A percentile compares a stretch with the other conserved stretches of the same genome.
Evolutionary conservation across 1,140 invertebrate species (phyloP).

Genomic region (Gerris buenoi): DNA sequence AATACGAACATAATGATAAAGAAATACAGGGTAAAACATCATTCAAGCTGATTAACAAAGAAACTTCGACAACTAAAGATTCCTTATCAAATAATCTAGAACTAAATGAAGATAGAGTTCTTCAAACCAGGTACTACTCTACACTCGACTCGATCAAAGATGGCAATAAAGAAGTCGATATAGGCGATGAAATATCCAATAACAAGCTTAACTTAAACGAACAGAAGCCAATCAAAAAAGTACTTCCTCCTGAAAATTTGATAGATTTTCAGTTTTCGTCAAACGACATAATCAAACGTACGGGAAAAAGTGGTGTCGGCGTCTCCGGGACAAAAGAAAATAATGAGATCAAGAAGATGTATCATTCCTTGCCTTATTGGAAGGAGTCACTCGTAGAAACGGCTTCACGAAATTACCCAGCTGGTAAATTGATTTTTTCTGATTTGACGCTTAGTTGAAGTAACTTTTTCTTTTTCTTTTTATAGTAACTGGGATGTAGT

Average conservation of each 20-base stretch:
- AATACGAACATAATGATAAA: not conserved
- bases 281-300: not conserved
- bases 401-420: slow-evolving; percentile 18
- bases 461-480: too few relatives aligned
- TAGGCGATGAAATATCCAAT: not conserved
- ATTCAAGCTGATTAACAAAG: too few relatives aligned
- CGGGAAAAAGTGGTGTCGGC: too few relatives aligned
- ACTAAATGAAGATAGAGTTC: not conserved
- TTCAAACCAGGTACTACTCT: not conserved
- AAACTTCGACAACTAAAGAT: too few relatives aligned
- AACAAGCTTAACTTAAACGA: not conserved
- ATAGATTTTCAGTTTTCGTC: not conserved
- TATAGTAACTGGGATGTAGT: too few relatives aligned
- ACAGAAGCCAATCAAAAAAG: not conserved
- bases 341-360: not conserved
- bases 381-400: not conserved
- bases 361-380: not conserved
- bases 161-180: not conserved
- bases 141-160: not conserved
- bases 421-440: too few relatives aligned
- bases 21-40: too few relatives aligned
- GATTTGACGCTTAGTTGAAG: too few relatives aligned
- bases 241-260: not conserved
- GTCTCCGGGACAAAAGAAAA: too few relatives aligned
- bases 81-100: too few relatives aligned